Evolutionary conservation across 1,140 invertebrate species (phyloP).

Genomic region (Triops longicaudatus): DNA sequence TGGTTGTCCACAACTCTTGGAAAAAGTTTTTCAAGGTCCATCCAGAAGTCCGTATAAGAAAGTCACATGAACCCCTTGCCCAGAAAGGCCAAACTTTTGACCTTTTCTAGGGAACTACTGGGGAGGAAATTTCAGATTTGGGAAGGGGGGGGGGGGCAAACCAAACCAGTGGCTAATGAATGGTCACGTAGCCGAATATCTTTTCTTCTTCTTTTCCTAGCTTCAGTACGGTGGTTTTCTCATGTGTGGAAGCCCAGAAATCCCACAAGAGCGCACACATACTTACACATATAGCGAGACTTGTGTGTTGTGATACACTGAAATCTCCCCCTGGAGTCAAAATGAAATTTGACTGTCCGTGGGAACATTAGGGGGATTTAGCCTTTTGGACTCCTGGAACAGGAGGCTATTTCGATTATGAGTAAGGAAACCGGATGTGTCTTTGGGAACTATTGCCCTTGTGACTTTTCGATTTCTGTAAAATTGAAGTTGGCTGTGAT

Average conservation of each 20-base stretch:
- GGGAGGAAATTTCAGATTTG: neutral
- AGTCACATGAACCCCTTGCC: conserved; percentile 3
- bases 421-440: conserved; percentile 5
- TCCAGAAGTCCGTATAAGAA: neutral
- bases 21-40: neutral
- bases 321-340: conserved; percentile 14
- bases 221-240: neutral
- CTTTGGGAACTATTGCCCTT: neutral
- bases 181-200: neutral
- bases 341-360: conserved; percentile 12
- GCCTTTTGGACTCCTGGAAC: neutral
- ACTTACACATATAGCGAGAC: neutral
- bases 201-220: neutral
- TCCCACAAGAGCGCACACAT: neutral
- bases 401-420: neutral
- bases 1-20: conserved; percentile 9
- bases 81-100: neutral
- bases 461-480: too few species aligned
- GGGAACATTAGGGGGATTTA: conserved; percentile 9
- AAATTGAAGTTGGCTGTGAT: too few species aligned
- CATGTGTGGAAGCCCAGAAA: neutral
- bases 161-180: conserved; percentile 7
- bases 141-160: neutral
- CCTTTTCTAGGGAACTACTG: neutral
- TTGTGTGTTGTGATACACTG: neutral